These are phyloP conservation scores for Ctenomys sociabilis DNA, from an alignment of 2,113 vertebrate genomes.

Conservation along the genomic window DNA sequence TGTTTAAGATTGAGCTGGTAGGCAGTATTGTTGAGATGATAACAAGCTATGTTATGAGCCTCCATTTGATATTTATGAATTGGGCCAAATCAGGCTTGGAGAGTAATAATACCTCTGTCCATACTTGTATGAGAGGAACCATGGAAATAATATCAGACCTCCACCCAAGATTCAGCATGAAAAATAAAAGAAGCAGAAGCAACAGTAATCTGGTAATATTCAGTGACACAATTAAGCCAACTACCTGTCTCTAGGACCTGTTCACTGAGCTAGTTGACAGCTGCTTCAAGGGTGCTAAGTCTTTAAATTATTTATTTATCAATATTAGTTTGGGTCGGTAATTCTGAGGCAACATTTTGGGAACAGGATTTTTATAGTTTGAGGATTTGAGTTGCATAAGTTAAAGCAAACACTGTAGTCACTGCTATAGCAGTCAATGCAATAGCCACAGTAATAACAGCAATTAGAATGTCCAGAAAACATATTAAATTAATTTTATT, in stretches of 20 bases:
- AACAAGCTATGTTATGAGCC: neutral
- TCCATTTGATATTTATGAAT: neutral
- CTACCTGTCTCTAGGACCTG: neutral
- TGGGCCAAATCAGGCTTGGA: neutral
- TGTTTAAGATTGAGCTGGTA: neutral
- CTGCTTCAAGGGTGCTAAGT: neutral
- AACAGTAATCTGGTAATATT: neutral
- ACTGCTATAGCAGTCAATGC: neutral
- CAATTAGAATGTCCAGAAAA: neutral
- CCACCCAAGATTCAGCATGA: neutral
- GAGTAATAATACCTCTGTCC: neutral
- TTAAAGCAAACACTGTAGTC: neutral
- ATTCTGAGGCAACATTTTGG: neutral
- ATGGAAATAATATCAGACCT: neutral
- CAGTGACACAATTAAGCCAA: neutral
- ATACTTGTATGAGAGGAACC: neutral
- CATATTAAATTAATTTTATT: neutral
- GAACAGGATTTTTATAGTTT: neutral
- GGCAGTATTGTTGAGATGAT: neutral
- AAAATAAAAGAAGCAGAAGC: neutral
- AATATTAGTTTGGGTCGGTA: neutral
- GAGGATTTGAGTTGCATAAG: neutral
- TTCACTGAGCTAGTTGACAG: neutral
- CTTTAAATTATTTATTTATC: neutral
- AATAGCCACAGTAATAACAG: neutral